These are phyloP conservation scores for Aldabrachelys gigantea DNA, from an alignment of 2,113 vertebrate genomes.

Conservation along the genomic window DNA sequence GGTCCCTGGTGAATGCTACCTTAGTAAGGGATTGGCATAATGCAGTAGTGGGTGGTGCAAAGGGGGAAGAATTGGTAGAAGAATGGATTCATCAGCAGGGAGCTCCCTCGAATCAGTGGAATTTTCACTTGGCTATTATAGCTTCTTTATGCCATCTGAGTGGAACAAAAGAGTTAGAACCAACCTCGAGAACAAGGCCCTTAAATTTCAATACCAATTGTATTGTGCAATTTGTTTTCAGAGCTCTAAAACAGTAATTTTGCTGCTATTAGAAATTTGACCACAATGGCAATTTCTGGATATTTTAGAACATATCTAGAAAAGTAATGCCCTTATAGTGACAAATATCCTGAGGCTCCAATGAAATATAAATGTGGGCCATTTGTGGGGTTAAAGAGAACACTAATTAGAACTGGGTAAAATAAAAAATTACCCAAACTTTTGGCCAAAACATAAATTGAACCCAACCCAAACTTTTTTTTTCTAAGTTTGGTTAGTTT, in stretches of 20 bases:
- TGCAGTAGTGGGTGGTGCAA: no score
- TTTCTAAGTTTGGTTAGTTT: not conserved
- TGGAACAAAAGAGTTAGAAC: slow-evolving; percentile 45
- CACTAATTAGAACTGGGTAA: not conserved
- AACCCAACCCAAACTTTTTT: not conserved
- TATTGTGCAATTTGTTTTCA: slow-evolving; percentile 54
- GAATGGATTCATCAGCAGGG: slow-evolving; percentile 38
- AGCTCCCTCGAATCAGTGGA: not conserved
- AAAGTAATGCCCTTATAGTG: slow-evolving; percentile 4
- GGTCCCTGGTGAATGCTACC: not conserved
- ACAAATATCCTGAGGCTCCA: not conserved
- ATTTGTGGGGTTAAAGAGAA: not conserved
- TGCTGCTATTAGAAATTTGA: not conserved
- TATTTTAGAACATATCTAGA: slow-evolving; percentile 14
- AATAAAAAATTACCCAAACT: not conserved
- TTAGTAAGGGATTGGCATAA: no score
- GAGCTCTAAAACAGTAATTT: not conserved
- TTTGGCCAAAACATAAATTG: not conserved
- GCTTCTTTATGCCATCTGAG: slow-evolving; percentile 55
- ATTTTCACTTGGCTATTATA: slow-evolving; percentile 58
- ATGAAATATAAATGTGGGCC: no score
- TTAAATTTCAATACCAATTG: slow-evolving; percentile 64
- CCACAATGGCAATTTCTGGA: slow-evolving; percentile 14
- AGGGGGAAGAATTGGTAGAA: not conserved
- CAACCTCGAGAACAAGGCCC: slow-evolving; percentile 33